These are phyloP conservation scores for Bactericera cockerelli DNA, from an alignment of 1,140 invertebrate species.

Conservation along the genomic window DNA sequence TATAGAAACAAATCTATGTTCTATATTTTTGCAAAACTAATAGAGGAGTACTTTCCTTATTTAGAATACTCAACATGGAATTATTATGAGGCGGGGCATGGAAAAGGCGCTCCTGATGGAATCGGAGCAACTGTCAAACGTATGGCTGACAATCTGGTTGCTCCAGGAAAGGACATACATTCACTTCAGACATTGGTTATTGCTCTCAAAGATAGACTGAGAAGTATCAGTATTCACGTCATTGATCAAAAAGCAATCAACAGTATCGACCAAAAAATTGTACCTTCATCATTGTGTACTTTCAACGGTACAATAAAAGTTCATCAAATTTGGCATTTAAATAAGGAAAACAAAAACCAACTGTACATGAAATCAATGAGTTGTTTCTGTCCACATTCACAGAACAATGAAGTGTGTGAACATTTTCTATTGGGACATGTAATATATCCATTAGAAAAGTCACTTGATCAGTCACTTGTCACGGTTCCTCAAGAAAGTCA, in stretches of 20 bases:
- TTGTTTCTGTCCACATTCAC: neutral
- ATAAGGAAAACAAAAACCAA: neutral
- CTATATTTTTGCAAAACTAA: neutral
- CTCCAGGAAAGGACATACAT: constrained; percentile 25
- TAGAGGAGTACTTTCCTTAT: constrained; percentile 3
- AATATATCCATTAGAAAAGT: neutral
- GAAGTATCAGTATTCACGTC: neutral
- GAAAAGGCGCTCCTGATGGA: constrained; percentile 32
- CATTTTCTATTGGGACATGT: neutral
- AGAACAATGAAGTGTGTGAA: neutral
- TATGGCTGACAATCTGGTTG: constrained; percentile 26
- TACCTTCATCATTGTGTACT: neutral
- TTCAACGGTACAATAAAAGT: neutral
- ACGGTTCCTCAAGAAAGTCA: neutral
- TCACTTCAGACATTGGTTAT: constrained; percentile 14
- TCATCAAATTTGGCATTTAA: neutral
- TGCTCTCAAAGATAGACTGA: neutral
- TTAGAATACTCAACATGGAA: constrained; percentile 27
- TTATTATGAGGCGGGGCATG: constrained; percentile 31
- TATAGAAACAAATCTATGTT: constrained; percentile 18
- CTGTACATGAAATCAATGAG: neutral
- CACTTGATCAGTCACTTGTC: too few relatives aligned
- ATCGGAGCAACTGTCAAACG: constrained; percentile 30
- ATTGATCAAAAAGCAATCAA: neutral
- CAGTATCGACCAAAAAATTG: neutral